Evolutionary conservation across 2,797 vertebrate species (phyloP), one percentile per base, ranked within the genome.

Genomic region (Yasuhikotakia modesta): DNA sequence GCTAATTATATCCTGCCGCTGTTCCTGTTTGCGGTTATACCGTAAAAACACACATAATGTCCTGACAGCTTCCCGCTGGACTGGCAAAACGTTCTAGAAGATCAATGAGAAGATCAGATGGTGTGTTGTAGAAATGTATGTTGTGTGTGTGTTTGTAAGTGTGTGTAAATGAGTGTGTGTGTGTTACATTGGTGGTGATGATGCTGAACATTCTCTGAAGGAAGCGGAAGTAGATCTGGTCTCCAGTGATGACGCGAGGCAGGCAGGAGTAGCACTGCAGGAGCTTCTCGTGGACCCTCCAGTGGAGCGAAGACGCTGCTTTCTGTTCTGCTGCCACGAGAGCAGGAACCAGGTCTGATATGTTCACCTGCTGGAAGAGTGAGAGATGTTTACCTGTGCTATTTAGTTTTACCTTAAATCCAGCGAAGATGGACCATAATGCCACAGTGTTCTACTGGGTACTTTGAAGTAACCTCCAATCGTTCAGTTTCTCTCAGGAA

Each of bases 1-100:
- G 88, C 94, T 93, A 89, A 96, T 96, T 83, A 97, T 94, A 76
- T 97, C 96, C 13, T 95, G 95, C 16, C 96, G 94, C 85, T 98
- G 97, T 78, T 98, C 96, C 82, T 96, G 96, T 82, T 96, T 96
- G 70, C 96, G 95, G 87, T 96, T 98, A 79, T 96, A 97, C 70
- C 97, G 95, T 73, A 98, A 90, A 86, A 96, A 97, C 48, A 94
- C 90, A 17, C 97, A 98, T 14, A 98, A 91, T 0, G 95, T 98
- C 81, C 96, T 93, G 79, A 95, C 95, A 1, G 96, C 95, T 83
- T 96, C 96, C 86, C 92, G 95, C 89, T 98, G 96, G 68, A 98
- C 96, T 1, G 97, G 97, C 71, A 98, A 87, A 75, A 97, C 96
- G 48, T 96, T 98, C 97, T 97, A 89, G 66, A 90, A 85, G 27